A percentile compares a stretch with the other conserved stretches of the same genome.
Conservation (phyloP, 1,140 invertebrate species). For the Saccostrea cuccullata region DNA sequence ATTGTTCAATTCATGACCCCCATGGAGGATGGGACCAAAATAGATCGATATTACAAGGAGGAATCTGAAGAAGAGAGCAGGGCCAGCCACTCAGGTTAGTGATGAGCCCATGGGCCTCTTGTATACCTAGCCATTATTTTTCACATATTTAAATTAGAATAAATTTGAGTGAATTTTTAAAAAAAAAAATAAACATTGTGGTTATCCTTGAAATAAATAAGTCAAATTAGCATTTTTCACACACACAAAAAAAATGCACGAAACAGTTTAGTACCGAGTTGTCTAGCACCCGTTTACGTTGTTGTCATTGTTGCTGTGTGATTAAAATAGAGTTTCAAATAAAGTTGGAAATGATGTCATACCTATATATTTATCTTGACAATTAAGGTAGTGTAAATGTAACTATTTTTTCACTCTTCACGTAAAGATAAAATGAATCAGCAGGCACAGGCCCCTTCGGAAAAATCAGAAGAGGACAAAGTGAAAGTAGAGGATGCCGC, state of each 20-base stretch:
- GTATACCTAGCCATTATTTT: too few species aligned
- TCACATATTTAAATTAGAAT: too few species aligned
- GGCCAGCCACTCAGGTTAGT: too few species aligned
- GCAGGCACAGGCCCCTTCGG: background rate
- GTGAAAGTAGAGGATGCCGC: slow-evolving; percentile 26
- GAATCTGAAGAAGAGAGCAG: too few species aligned
- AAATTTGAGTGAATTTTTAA: too few species aligned
- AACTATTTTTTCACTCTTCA: background rate
- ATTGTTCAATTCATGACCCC: too few species aligned
- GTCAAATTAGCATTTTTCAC: too few species aligned
- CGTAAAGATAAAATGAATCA: background rate
- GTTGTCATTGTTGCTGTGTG: background rate
- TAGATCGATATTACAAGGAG: too few species aligned
- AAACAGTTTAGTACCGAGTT: background rate
- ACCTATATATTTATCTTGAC: background rate
- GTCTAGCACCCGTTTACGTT: background rate
- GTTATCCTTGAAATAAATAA: too few species aligned
- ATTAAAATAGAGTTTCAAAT: background rate
- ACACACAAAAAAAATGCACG: background rate
- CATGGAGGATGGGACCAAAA: too few species aligned
- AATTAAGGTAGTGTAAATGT: background rate
- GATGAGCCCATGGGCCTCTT: too few species aligned
- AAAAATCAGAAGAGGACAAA: background rate
- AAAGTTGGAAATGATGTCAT: background rate
- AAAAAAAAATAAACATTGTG: too few species aligned